Percentiles rank a stretch among this genome's conserved stretches.
Conservation (phyloP, 2,888 invertebrate species). For the Notodonta ziczac region DNA sequence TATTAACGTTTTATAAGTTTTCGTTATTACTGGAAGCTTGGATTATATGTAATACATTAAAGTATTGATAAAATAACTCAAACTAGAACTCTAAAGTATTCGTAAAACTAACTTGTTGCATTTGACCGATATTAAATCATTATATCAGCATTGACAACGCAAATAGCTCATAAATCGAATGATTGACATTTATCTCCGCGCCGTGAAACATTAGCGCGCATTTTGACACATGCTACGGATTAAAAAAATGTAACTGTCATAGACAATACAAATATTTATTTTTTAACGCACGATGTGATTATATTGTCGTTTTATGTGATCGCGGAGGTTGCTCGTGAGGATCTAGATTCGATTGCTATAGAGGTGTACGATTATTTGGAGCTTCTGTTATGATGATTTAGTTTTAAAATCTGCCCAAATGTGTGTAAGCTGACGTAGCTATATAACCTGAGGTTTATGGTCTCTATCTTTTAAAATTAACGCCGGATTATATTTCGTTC, state of each 20-base stretch:
- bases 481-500: not conserved
- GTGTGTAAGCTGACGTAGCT: too few relatives aligned
- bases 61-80: too few relatives aligned
- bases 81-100: too few relatives aligned
- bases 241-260: constrained; percentile 27
- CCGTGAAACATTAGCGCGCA: constrained; percentile 6
- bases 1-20: too few relatives aligned
- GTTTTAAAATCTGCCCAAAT: too few relatives aligned
- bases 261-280: constrained; percentile 16
- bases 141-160: constrained; percentile 10
- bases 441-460: not conserved
- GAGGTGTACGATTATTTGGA: too few relatives aligned
- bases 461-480: not conserved
- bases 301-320: not conserved
- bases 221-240: constrained; percentile 26
- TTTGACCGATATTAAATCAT: not conserved
- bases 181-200: constrained; percentile 32
- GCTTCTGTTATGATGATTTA: too few relatives aligned
- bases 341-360: too few relatives aligned
- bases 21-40: too few relatives aligned
- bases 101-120: too few relatives aligned
- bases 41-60: too few relatives aligned
- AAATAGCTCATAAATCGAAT: constrained; percentile 27
- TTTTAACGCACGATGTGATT: not conserved
- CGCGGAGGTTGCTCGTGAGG: too few relatives aligned